Conservation (phyloP, 2,113 vertebrate genomes). For the Equus quagga region DNA sequence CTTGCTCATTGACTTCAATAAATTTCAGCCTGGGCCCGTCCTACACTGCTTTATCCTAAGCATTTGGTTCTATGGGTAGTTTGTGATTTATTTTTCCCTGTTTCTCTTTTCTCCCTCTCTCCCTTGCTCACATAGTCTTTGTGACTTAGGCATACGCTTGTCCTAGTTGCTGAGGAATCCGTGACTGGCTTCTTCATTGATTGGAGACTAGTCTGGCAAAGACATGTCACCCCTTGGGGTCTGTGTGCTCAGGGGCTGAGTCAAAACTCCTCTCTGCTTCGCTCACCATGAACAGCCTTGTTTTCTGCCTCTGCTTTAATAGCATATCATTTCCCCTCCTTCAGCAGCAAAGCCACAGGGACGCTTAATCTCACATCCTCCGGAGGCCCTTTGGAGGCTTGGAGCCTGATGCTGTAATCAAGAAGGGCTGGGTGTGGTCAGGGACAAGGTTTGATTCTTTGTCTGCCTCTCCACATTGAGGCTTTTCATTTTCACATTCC, state of each 20-base stretch:
- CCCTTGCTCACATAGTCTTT: neutral
- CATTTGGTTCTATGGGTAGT: neutral
- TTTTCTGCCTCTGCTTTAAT: neutral
- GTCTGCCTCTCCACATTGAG: conserved; percentile 32
- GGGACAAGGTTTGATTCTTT: conserved; percentile 1
- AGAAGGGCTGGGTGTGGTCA: neutral
- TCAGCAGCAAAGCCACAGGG: neutral
- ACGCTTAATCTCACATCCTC: conserved; percentile 42
- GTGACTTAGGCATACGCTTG: neutral
- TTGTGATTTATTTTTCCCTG: neutral
- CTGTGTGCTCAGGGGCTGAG: neutral
- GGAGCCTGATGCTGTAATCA: neutral
- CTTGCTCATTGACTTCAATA: neutral
- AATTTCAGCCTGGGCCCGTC: neutral
- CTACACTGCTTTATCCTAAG: neutral
- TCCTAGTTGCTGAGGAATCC: neutral
- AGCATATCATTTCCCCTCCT: neutral
- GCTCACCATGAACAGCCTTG: neutral
- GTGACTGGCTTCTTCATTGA: neutral
- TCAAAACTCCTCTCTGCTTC: neutral
- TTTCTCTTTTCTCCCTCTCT: neutral
- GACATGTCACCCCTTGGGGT: neutral
- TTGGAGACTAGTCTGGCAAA: conserved; percentile 16
- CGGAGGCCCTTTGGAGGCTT: neutral
- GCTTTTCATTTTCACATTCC: conserved; percentile 54